phyloP scores from a whole-genome alignment of 30 jellyfish, hydroid and myxozoan genomes.

The Aurelia sp. region DNA sequence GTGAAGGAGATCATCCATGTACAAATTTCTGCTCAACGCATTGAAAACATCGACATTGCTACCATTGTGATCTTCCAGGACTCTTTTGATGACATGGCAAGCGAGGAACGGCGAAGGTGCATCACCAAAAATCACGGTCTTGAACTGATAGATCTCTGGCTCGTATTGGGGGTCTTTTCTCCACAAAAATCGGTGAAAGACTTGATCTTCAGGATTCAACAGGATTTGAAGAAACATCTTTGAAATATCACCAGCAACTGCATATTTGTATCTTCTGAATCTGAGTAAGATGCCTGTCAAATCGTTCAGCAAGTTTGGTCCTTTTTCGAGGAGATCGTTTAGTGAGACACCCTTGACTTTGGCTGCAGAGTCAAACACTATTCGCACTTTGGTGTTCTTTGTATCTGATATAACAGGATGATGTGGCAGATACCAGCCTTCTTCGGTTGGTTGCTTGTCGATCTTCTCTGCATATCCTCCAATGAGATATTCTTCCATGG shows the following conservation, averaged over 20 bases:
- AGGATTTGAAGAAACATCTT: too few relatives aligned
- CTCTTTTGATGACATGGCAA: constrained; percentile 39
- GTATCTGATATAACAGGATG: too few relatives aligned
- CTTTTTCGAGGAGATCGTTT: too few relatives aligned
- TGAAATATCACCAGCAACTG: constrained; percentile 6
- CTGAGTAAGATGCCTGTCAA: constrained; percentile 52
- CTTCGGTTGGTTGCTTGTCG: too few relatives aligned
- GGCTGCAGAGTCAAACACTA: too few relatives aligned
- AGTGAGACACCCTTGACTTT: too few relatives aligned
- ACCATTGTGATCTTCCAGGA: constrained; percentile 34
- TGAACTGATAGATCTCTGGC: constrained; percentile 57
- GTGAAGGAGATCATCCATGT: constrained; percentile 63
- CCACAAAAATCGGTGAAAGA: constrained; percentile 53
- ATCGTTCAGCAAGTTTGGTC: constrained; percentile 37
- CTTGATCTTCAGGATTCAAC: not conserved
- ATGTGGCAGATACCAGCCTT: too few relatives aligned
- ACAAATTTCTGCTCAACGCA: constrained; percentile 40
- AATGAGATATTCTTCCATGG: too few relatives aligned
- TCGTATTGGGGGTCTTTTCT: constrained; percentile 9
- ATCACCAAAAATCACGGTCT: constrained; percentile 51
- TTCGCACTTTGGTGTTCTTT: constrained; percentile 18
- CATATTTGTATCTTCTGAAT: constrained; percentile 43
- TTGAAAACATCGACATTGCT: constrained; percentile 35
- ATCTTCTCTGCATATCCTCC: too few relatives aligned
- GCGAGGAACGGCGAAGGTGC: constrained; percentile 54